phyloP scores from a whole-genome alignment of 2,888 invertebrate species.

The Hanleya hanleyi region DNA sequence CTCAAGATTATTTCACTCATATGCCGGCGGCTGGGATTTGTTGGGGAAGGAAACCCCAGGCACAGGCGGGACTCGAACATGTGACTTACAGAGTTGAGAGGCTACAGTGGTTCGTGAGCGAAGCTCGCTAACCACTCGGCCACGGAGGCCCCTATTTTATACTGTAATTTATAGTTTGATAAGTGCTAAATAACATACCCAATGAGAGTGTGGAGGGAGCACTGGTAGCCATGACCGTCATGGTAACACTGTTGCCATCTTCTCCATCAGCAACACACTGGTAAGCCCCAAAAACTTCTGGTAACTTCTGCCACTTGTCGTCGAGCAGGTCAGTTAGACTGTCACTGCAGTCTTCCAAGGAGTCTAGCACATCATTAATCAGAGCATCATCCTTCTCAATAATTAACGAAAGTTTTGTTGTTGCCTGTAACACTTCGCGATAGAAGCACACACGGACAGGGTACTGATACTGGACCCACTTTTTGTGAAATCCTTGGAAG shows the following conservation, averaged over 20 bases:
- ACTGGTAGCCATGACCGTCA: neutral
- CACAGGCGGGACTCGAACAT: no score
- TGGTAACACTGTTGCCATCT: neutral
- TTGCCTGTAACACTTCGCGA: neutral
- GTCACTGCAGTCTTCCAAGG: neutral
- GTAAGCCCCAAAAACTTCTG: neutral
- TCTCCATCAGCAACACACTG: neutral
- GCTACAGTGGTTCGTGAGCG: no score
- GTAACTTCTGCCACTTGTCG: neutral
- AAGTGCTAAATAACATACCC: neutral
- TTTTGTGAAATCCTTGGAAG: neutral
- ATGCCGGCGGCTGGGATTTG: no score
- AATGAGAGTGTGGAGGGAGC: neutral
- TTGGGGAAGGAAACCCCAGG: no score
- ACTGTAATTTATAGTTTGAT: no score
- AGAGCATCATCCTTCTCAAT: neutral
- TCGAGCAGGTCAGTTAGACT: neutral
- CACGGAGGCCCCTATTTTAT: no score
- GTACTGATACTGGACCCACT: neutral
- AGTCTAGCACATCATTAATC: neutral
- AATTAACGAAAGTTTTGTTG: neutral
- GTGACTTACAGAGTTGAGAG: no score
- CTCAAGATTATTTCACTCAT: no score
- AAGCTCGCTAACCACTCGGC: no score
- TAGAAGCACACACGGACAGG: neutral